Percentiles rank a stretch among this genome's conserved stretches.
Evolutionary conservation across 2,113 vertebrate genomes (phyloP).

Genomic region (Brachyistius frenatus): DNA sequence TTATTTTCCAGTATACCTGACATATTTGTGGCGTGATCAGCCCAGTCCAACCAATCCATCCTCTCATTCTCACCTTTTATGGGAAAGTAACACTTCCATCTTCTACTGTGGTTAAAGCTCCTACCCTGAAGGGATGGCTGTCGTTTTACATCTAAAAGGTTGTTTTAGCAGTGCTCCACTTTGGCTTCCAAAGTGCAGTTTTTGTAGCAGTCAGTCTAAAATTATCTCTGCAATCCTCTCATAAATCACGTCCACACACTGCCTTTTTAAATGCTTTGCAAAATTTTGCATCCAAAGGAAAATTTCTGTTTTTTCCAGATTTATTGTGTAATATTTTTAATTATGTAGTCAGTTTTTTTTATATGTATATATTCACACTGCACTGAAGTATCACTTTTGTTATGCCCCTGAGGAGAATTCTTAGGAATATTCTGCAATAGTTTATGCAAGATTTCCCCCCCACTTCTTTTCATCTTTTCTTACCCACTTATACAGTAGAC

Average conservation of each 20-base stretch:
- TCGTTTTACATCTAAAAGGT: conserved; percentile 60
- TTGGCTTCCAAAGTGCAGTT: conserved; percentile 39
- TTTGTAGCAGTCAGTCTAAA: conserved; percentile 47
- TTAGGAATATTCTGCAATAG: conserved; percentile 42
- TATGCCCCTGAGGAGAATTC: conserved; percentile 30
- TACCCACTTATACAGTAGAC: conserved; percentile 28
- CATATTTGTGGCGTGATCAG: conserved; percentile 29
- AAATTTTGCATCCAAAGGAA: conserved; percentile 2
- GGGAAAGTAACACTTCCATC: conserved; percentile 47
- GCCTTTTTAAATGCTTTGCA: conserved; percentile 31
- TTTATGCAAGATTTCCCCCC: conserved; percentile 61
- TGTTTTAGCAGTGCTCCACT: conserved; percentile 42
- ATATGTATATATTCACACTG: neutral
- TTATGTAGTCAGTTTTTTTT: conserved; percentile 2
- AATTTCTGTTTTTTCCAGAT: conserved; percentile 29
- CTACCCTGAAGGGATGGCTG: conserved; percentile 52
- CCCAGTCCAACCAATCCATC: conserved; percentile 36
- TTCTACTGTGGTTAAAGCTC: conserved; percentile 25
- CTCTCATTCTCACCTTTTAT: conserved; percentile 29
- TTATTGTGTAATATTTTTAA: conserved; percentile 51
- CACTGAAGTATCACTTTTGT: conserved; percentile 23
- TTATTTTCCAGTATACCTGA: conserved; percentile 25
- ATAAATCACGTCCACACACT: conserved; percentile 38
- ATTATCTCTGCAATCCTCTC: conserved; percentile 28
- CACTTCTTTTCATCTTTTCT: conserved; percentile 53